These are phyloP conservation scores for Chrysolophus pictus DNA, from an alignment of 2,797 vertebrate species.

Conservation along the genomic window DNA sequence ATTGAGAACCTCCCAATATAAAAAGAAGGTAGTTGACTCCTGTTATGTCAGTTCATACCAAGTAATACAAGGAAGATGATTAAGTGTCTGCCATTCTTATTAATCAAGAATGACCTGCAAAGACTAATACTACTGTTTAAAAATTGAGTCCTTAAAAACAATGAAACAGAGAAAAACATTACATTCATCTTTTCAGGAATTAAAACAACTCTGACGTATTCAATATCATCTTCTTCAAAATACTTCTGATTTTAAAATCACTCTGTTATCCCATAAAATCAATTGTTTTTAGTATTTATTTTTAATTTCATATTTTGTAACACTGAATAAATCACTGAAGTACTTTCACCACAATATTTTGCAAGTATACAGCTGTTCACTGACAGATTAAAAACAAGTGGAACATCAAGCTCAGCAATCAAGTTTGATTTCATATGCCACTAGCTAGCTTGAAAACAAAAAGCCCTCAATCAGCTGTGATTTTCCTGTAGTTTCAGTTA, in stretches of 20 bases:
- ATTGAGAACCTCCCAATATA: not conserved
- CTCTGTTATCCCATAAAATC: slow-evolving; percentile 22
- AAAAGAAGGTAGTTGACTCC: not conserved
- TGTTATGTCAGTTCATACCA: not conserved
- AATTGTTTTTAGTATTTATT: slow-evolving; percentile 29
- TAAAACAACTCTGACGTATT: not conserved
- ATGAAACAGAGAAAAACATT: not conserved
- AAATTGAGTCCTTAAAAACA: not conserved
- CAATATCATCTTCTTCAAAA: not conserved
- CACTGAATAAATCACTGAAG: not conserved
- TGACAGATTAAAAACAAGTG: slow-evolving; percentile 32
- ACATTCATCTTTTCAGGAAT: not conserved
- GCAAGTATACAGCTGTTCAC: slow-evolving; percentile 19
- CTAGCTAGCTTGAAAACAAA: slow-evolving; percentile 48
- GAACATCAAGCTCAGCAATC: slow-evolving; percentile 49
- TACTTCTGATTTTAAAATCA: slow-evolving; percentile 19
- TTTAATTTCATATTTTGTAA: slow-evolving; percentile 18
- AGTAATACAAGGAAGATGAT: not conserved
- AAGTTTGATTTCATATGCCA: slow-evolving; percentile 43
- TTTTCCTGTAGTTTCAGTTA: slow-evolving; percentile 19
- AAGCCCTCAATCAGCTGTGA: slow-evolving; percentile 32
- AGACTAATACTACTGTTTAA: not conserved
- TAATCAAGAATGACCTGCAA: not conserved
- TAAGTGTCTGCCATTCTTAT: not conserved
- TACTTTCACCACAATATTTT: slow-evolving; percentile 9